These are phyloP conservation scores for Tubulanus polymorphus DNA, from an alignment of 2,888 invertebrate species.

Conservation along the genomic window DNA sequence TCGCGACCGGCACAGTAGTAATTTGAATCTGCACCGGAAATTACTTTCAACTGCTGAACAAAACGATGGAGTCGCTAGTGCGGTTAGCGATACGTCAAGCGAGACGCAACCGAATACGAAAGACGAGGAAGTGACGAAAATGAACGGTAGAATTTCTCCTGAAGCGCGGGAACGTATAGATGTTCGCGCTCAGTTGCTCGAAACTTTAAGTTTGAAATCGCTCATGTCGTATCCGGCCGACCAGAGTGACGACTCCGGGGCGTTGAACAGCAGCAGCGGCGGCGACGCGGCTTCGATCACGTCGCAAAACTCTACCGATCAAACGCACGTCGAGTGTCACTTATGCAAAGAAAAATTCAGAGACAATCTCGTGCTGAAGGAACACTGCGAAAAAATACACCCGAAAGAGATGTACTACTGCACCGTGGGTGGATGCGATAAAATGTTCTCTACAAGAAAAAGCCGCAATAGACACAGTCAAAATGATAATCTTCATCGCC, in stretches of 20 bases:
- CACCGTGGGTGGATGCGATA: conserved; percentile 71
- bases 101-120: conserved; percentile 1
- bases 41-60: conserved; percentile 58
- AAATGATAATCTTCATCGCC: conserved; percentile 60
- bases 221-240: background rate
- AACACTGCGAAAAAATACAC: conserved; percentile 70
- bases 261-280: background rate
- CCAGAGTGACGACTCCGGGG: background rate
- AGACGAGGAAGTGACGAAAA: conserved; percentile 5
- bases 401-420: conserved; percentile 69
- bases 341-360: conserved; percentile 66
- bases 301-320: conserved; percentile 59
- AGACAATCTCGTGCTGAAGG: conserved; percentile 64
- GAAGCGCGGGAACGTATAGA: background rate
- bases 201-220: background rate
- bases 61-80: conserved; percentile 15
- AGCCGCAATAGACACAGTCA: conserved; percentile 74
- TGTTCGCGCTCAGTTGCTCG: background rate
- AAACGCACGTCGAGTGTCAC: conserved; percentile 67
- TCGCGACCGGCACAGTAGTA: conserved; percentile 87
- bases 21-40: conserved; percentile 85
- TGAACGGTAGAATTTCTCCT: background rate
- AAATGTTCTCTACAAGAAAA: conserved; percentile 74
- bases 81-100: conserved; percentile 1
- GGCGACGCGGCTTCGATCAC: background rate